Conservation (phyloP, 2,113 vertebrate genomes). For the Rafetus swinhoei region DNA sequence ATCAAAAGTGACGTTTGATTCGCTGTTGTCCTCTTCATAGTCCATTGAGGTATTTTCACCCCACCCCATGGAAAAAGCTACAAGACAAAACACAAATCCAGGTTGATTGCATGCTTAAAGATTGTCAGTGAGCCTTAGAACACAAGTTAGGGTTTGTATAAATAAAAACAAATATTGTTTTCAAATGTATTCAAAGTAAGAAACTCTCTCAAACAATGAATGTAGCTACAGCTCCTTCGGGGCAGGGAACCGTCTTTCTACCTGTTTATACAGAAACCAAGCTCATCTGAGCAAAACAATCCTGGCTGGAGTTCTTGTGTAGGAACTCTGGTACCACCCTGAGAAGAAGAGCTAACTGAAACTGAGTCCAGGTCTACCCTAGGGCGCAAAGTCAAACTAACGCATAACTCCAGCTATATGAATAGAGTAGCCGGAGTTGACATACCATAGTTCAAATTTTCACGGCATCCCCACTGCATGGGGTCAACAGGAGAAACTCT, state of each 20-base stretch:
- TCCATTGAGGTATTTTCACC: conserved; percentile 74
- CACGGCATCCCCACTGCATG: too few relatives aligned
- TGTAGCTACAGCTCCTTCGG: background rate
- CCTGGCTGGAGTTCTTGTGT: background rate
- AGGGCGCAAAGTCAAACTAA: too few relatives aligned
- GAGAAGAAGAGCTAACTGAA: background rate
- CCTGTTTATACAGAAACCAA: background rate
- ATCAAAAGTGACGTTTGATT: conserved; percentile 77
- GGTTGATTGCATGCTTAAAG: background rate
- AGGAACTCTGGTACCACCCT: background rate
- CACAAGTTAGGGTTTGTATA: background rate
- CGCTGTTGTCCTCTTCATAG: conserved; percentile 78
- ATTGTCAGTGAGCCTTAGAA: background rate
- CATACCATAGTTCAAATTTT: too few relatives aligned
- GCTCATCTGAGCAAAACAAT: background rate
- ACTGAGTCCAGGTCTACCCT: background rate
- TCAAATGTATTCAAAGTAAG: background rate
- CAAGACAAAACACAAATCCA: background rate
- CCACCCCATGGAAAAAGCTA: conserved; percentile 63
- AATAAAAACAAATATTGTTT: background rate
- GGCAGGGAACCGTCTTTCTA: background rate
- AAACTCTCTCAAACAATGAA: background rate
- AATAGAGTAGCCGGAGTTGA: too few relatives aligned
- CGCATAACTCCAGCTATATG: too few relatives aligned
- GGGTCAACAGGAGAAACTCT: too few relatives aligned